Base-by-base conservation (phyloP, 2,113 vertebrate genomes). In the Aphelocoma coerulescens region DNA sequence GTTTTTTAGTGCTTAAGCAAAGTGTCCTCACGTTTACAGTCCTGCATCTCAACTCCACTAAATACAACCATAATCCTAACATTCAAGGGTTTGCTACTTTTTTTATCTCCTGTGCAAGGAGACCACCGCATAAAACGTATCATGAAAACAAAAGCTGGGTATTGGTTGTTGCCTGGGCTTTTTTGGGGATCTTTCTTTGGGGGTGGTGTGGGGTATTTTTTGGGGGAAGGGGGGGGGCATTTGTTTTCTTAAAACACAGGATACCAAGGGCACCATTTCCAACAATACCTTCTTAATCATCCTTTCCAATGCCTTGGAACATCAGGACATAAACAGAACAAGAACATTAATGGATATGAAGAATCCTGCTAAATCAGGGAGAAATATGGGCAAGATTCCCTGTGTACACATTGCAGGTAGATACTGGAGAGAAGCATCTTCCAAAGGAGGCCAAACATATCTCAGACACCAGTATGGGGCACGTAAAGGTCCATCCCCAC, bases 141-240 rank as follows among this genome's bases (percentile, higher is more conserved):
- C 3, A 46, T 2, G 32, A 58, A 79, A 83, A 73, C 13, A 83
- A 69, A 59, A 26, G 27, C 5, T 84, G 37, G 13, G 4, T 44
- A 8, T 10, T 74, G 13, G 27, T 7, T 74, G 35, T 9, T 72
- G 11, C 26, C 6, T 77, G 30, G 17, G 49, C 18, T 22, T 68
- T 59, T 59, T 11, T 11, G 13, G 11, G 13, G 3, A 9, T 43
- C 44, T 43, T 66, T 28, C 10, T 75, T 58, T 43, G 44, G 17
- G 13, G 22, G 19, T 41, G 18, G 10, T n/a, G 10, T 57, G n/a
- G 14, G 39, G 17, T 39, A 39, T 58, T 24, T 41, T 43, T 21
- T 7, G 28, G 7, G 6, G 39, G 39, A 11, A 11, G 7, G 4
- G 6, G 22, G 2, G 3, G 13, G 3, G 4, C 24, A 11, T 7